Evolutionary conservation across 1,140 invertebrate genomes (phyloP).

Genomic region (Tetraneura akinire): DNA sequence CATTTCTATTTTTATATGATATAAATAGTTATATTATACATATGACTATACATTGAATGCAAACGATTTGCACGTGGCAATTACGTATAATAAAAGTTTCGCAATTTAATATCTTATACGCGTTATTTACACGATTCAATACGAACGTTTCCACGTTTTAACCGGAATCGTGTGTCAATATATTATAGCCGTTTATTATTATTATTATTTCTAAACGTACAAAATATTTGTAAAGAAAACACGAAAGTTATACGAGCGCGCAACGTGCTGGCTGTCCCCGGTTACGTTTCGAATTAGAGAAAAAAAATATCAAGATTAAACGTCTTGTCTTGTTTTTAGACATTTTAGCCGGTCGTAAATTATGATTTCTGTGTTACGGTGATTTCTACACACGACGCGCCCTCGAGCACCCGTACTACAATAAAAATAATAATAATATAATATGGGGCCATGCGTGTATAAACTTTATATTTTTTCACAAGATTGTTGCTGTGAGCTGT

Average conservation of each 20-base stretch:
- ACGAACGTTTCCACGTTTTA: too few relatives aligned
- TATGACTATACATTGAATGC: too few relatives aligned
- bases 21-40: too few relatives aligned
- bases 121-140: too few relatives aligned
- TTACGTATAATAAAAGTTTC: too few relatives aligned
- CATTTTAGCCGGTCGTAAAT: slow-evolving; percentile 30
- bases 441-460: background rate
- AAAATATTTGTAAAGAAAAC: too few relatives aligned
- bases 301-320: background rate
- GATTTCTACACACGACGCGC: slow-evolving; percentile 19
- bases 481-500: background rate
- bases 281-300: background rate
- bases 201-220: background rate
- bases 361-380: slow-evolving; percentile 17
- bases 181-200: background rate
- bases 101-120: too few relatives aligned
- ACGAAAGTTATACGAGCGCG: too few relatives aligned
- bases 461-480: background rate
- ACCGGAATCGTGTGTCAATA: too few relatives aligned
- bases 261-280: background rate
- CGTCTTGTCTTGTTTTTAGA: slow-evolving; percentile 6
- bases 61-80: too few relatives aligned
- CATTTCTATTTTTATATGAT: too few relatives aligned
- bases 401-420: background rate
- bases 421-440: background rate